Evolutionary conservation across 30 jellyfish, hydroid and myxozoan genomes (phyloP).

Genomic region (Pseudorhiza aurosa): DNA sequence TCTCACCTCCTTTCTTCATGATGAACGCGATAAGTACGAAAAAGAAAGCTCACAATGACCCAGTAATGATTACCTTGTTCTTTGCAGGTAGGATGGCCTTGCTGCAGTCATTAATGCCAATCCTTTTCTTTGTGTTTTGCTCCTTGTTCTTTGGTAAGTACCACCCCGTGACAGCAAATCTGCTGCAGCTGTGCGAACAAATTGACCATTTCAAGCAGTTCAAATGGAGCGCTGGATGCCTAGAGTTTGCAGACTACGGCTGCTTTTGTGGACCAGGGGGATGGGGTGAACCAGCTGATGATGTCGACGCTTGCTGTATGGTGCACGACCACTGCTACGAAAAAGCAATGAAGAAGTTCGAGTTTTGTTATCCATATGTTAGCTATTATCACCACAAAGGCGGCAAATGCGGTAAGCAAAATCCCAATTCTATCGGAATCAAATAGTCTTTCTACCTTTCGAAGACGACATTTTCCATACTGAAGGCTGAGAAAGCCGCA

Average conservation of each 20-base stretch:
- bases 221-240: constrained; percentile 68
- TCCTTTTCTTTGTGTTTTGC: constrained; percentile 11
- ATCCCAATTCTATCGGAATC: not conserved
- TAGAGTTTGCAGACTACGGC: constrained; percentile 89
- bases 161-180: constrained; percentile 41
- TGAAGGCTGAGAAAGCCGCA: no score
- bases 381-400: constrained; percentile 53
- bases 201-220: constrained; percentile 69
- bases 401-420: constrained; percentile 90
- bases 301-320: constrained; percentile 83
- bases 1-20: no score
- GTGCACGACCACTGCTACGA: constrained; percentile 93
- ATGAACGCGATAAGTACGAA: no score
- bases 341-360: constrained; percentile 13
- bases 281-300: constrained; percentile 91
- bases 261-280: constrained; percentile 99
- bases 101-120: not conserved
- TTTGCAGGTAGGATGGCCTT: no score
- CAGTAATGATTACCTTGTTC: no score
- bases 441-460: not conserved
- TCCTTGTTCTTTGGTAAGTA: not conserved
- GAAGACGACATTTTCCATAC: not conserved
- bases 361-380: constrained; percentile 76
- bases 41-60: no score
- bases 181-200: constrained; percentile 83